Conservation (phyloP, 2,113 vertebrate species). For the Zeus faber region DNA sequence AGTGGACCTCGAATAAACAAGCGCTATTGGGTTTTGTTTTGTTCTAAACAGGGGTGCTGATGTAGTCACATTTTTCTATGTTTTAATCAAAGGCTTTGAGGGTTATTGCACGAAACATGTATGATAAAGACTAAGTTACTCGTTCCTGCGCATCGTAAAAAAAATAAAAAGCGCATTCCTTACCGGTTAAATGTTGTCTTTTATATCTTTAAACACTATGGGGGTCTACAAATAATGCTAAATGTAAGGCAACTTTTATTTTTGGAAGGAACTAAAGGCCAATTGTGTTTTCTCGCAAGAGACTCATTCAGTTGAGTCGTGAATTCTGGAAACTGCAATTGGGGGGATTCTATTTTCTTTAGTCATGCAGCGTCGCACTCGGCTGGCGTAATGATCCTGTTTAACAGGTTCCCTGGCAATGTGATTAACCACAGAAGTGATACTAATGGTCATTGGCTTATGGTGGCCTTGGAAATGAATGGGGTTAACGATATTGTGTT, state of each 20-base stretch:
- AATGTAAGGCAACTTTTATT: conserved; percentile 24
- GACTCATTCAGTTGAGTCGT: no score
- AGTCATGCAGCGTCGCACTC: conserved; percentile 11
- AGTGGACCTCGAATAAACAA: no score
- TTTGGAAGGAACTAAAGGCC: conserved; percentile 22
- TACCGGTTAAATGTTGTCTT: conserved; percentile 12
- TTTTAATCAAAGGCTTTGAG: background rate
- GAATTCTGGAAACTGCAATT: no score
- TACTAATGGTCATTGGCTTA: conserved; percentile 5
- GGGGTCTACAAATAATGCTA: conserved; percentile 18
- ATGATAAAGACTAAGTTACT: conserved; percentile 12
- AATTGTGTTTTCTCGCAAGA: no score
- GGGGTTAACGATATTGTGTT: conserved; percentile 9
- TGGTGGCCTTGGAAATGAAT: conserved; percentile 5
- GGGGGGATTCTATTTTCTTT: conserved; percentile 6
- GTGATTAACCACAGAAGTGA: conserved; percentile 7
- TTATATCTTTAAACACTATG: conserved; percentile 24
- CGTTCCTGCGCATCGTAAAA: conserved; percentile 16
- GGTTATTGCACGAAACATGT: conserved; percentile 5
- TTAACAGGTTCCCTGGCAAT: conserved; percentile 25
- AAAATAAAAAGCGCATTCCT: no score
- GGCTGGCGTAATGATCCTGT: conserved; percentile 44
- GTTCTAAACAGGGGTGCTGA: background rate
- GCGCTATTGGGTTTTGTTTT: no score
- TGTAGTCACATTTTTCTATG: background rate